Evolutionary conservation across 2,888 invertebrate genomes (phyloP), one percentile per base, ranked within the genome.

Genomic region (Panopea generosa): DNA sequence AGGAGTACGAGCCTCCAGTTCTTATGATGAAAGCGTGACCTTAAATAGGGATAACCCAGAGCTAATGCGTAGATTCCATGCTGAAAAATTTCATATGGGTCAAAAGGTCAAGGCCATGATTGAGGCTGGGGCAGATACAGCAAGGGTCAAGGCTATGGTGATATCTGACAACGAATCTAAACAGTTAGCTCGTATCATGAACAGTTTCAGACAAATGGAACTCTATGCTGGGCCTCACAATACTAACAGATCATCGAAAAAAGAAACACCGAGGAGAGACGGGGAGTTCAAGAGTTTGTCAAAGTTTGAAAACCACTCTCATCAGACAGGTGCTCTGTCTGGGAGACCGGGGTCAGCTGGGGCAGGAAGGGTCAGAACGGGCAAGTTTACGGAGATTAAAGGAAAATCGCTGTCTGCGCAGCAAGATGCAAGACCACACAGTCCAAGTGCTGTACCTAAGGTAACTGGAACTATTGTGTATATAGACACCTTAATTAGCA

Each of bases 201-300:
- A 89, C 79, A 89, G 88, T 62, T 86, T 90, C 49, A 76, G 82
- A 27, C 83, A 89, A 49, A 86, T 91, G 88, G 90, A 89, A 61
- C 83, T 91, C n/a, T 87, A 89, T 73, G 87, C 88, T n/a, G 84
- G 87, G 2, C 76, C 73, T 43, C 79, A 73, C 22, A 66, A 69
- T n/a, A 66, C 61, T 45, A 68, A 77, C 20, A 66, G 71, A 24
- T 74, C 79, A 2, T 59, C 78, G 16, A 76, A 72, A 60, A 74
- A 73, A 27, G 77, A 79, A 47, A 79, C 81, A 22, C 79, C 82
- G 6, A 63, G 82, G 24, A 74, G 55, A 57, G 74, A 69, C 27
- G 68, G 65, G 14, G 77, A 77, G 14, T 45, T 60, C 16, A 73
- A 43, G 38, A 80, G 75, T 60, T 53, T 68, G 56, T 66, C 65